Conservation (phyloP, 2,888 invertebrate genomes). For the Eristalis intricaria region DNA sequence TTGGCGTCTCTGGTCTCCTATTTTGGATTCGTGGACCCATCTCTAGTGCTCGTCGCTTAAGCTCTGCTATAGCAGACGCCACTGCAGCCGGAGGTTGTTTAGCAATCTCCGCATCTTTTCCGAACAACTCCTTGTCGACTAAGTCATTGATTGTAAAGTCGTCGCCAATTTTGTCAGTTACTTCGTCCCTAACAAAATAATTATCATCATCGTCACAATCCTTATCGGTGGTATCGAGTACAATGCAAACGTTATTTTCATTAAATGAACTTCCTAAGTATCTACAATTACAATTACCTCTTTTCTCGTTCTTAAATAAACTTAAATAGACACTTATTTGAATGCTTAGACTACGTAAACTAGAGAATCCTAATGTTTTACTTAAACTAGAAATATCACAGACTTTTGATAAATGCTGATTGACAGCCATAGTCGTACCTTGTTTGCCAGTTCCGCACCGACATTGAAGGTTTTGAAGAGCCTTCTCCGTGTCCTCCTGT, state of each 20-base stretch:
- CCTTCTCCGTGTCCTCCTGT: background rate
- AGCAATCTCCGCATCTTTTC: background rate
- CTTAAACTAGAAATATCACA: constrained; percentile 62
- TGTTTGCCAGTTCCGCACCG: constrained; percentile 10
- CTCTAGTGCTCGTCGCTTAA: constrained; percentile 31
- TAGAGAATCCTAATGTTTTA: constrained; percentile 30
- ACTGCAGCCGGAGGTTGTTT: background rate
- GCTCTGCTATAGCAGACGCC: constrained; percentile 5
- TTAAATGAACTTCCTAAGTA: background rate
- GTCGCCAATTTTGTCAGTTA: background rate
- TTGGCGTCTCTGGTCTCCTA: background rate
- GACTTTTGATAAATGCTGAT: constrained; percentile 60
- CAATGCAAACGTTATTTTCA: constrained; percentile 3
- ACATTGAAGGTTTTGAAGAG: background rate
- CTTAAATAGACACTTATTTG: constrained; percentile 27
- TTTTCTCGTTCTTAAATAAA: constrained; percentile 39
- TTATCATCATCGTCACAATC: background rate
- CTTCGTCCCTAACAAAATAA: background rate
- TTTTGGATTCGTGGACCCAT: background rate
- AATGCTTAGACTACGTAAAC: constrained; percentile 24
- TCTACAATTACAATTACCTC: background rate
- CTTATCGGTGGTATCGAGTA: constrained; percentile 23
- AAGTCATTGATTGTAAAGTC: background rate
- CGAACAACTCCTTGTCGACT: background rate
- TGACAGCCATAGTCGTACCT: constrained; percentile 61